Evolutionary conservation across 2,888 invertebrate genomes (phyloP).

Genomic region (Gortyna flavago): DNA sequence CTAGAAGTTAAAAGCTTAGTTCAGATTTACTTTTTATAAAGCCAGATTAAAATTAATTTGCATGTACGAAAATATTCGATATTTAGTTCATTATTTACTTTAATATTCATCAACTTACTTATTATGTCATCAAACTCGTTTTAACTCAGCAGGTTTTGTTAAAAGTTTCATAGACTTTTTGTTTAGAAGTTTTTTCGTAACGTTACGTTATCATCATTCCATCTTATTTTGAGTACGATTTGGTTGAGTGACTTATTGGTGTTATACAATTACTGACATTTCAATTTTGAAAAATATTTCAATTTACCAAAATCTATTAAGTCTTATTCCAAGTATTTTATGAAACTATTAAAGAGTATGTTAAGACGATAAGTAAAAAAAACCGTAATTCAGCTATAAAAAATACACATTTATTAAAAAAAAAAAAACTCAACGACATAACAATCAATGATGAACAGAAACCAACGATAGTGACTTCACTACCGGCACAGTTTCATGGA

Average conservation of each 20-base stretch:
- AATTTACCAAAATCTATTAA: too few relatives aligned
- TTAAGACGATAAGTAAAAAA: neutral
- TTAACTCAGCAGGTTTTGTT: conserved; percentile 30
- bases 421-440: conserved; percentile 44
- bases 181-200: neutral
- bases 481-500: conserved; percentile 81
- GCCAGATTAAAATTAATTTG: neutral
- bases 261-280: neutral
- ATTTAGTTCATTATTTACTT: neutral
- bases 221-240: neutral
- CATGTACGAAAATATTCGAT: neutral
- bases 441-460: conserved; percentile 75
- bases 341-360: neutral
- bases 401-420: conserved; percentile 58
- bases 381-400: neutral
- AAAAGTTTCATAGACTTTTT: conserved; percentile 13
- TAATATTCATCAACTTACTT: conserved; percentile 31
- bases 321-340: neutral
- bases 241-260: neutral
- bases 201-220: neutral
- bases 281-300: neutral
- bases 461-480: conserved; percentile 74
- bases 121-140: conserved; percentile 41
- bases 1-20: neutral
- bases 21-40: neutral